phyloP scores from a whole-genome alignment of 2,113 vertebrate species.

The Sigmodon hispidus region DNA sequence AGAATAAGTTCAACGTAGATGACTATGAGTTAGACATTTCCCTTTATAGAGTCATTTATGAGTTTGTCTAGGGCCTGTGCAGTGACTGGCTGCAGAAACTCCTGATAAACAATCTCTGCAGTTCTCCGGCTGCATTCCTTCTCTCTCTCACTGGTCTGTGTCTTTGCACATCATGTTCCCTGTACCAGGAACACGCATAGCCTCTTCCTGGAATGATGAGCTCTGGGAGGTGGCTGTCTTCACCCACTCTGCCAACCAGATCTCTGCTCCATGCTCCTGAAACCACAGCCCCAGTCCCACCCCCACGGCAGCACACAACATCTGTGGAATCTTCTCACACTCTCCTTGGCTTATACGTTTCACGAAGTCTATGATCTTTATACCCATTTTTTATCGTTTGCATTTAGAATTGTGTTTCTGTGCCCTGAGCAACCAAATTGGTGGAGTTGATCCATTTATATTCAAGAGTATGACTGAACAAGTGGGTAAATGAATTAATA shows the following conservation, averaged over 20 bases:
- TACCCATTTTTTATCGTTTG: slow-evolving; percentile 8
- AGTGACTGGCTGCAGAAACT: not conserved
- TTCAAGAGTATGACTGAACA: not conserved
- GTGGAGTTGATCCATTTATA: not conserved
- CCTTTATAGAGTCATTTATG: not conserved
- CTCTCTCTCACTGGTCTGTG: not conserved
- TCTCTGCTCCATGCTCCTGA: not conserved
- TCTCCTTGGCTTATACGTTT: not conserved
- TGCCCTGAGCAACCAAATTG: not conserved
- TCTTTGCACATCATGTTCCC: not conserved
- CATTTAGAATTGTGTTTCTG: not conserved
- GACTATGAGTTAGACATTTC: not conserved
- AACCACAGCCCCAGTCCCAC: not conserved
- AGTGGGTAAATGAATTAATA: not conserved
- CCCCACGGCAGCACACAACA: not conserved
- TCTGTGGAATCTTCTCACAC: not conserved
- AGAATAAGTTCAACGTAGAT: not conserved
- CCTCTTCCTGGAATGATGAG: not conserved
- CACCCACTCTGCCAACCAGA: not conserved
- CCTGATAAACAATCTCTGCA: not conserved
- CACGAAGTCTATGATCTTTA: slow-evolving; percentile 1
- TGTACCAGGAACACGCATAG: not conserved
- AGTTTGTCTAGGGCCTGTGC: not conserved
- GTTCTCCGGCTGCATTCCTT: not conserved
- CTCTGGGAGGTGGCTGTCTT: not conserved